A percentile compares a stretch with the other conserved stretches of the same genome.
Evolutionary conservation across 2,113 vertebrate species (phyloP).

Genomic region (Mormyrus iriodes): DNA sequence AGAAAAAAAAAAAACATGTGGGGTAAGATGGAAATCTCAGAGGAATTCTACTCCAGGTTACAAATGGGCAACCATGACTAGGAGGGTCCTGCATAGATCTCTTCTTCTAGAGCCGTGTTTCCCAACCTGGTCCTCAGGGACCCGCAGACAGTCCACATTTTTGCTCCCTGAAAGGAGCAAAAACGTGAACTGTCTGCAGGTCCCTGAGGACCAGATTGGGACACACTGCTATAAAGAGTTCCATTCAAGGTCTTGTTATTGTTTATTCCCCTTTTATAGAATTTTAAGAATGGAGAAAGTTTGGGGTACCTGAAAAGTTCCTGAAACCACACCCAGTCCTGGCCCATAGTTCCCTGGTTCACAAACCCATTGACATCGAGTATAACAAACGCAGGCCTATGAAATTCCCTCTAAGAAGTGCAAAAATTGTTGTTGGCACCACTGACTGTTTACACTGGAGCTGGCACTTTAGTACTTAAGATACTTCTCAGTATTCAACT

Average conservation of each 20-base stretch:
- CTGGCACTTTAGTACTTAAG: neutral
- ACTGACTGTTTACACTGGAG: constrained; percentile 4
- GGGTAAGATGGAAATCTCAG: neutral
- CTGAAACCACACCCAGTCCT: neutral
- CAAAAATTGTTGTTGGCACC: neutral
- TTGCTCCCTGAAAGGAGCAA: neutral
- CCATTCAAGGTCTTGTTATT: neutral
- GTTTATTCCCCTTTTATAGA: neutral
- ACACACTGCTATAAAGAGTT: neutral
- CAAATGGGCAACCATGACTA: neutral
- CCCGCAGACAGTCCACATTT: neutral
- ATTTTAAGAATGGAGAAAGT: neutral
- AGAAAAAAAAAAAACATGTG: neutral
- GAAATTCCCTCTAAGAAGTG: neutral
- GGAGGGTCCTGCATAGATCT: neutral
- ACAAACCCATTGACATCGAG: neutral
- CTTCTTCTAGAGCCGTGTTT: neutral
- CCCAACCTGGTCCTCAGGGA: neutral
- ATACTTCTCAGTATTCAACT: neutral
- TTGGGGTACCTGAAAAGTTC: neutral
- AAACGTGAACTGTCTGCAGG: too few species aligned
- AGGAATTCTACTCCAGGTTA: neutral
- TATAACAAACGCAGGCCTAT: neutral
- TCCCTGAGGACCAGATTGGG: neutral
- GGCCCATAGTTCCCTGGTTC: neutral